These are phyloP conservation scores for Carollia perspicillata DNA, from an alignment of 2,113 vertebrate genomes.

Conservation along the genomic window DNA sequence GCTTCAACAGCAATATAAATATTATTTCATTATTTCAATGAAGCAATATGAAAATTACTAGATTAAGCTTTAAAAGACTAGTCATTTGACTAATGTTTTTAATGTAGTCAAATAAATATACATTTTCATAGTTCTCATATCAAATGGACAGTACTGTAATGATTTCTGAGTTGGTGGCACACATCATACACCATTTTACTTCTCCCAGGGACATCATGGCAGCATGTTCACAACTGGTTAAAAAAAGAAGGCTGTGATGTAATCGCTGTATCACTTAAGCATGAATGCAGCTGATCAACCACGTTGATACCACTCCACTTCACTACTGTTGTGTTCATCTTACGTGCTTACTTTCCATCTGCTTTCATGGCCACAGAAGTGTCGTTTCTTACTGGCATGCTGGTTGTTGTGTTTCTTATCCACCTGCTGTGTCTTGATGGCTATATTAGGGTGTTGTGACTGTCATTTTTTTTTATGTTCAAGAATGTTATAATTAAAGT, in stretches of 20 bases:
- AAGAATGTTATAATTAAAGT: neutral
- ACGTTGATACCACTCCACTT: neutral
- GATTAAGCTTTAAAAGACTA: neutral
- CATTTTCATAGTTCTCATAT: neutral
- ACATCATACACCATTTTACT: accelerated
- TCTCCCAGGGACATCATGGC: neutral
- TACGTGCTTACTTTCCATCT: neutral
- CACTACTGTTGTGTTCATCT: neutral
- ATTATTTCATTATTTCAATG: too few relatives aligned
- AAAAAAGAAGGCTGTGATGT: neutral
- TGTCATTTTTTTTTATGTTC: neutral
- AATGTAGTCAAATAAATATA: neutral
- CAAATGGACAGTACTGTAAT: neutral
- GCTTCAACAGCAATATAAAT: neutral
- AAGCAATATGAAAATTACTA: neutral
- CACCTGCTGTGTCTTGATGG: neutral
- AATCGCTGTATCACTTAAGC: neutral
- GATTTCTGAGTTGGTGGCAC: neutral
- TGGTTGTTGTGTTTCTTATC: neutral
- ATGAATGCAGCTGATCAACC: neutral
- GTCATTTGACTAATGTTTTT: neutral
- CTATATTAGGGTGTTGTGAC: neutral
- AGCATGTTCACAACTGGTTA: neutral
- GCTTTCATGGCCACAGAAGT: neutral
- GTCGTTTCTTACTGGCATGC: accelerated